Percentiles rank a stretch among this genome's conserved stretches.
Conservation (phyloP, 92 coral and sea anemone species). For the Siderastrea radians region DNA sequence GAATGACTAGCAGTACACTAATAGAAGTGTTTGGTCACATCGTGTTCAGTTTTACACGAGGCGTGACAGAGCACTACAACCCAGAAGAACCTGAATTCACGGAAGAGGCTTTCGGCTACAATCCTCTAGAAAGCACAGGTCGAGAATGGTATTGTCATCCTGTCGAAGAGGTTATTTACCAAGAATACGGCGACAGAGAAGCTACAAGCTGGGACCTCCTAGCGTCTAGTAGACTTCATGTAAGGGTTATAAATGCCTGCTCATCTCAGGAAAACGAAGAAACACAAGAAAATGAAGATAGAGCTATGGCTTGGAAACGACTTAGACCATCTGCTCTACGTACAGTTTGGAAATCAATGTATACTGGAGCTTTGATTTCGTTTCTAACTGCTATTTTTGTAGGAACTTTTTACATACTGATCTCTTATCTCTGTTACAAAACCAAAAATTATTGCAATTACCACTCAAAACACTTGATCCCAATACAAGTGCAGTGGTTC, state of each 20-base stretch:
- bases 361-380: too few species aligned
- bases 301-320: background rate
- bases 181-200: background rate
- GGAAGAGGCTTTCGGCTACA: conserved; percentile 11
- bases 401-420: background rate
- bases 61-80: too few species aligned
- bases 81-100: background rate
- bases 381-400: background rate
- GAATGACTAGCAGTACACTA: background rate
- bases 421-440: too few species aligned
- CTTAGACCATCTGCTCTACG: conserved; percentile 26
- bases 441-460: background rate
- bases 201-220: too few species aligned
- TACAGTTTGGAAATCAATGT: background rate
- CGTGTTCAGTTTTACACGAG: too few species aligned
- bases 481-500: background rate
- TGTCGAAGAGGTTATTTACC: conserved; percentile 6
- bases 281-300: too few species aligned
- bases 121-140: conserved; percentile 27
- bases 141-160: conserved; percentile 28
- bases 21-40: too few species aligned
- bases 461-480: background rate
- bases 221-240: too few species aligned
- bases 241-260: too few species aligned
- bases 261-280: too few species aligned